Percentiles rank a stretch among this genome's conserved stretches.
Evolutionary conservation across 2,113 vertebrate genomes (phyloP).

Genomic region (Pseudolaguvia tuberculata): DNA sequence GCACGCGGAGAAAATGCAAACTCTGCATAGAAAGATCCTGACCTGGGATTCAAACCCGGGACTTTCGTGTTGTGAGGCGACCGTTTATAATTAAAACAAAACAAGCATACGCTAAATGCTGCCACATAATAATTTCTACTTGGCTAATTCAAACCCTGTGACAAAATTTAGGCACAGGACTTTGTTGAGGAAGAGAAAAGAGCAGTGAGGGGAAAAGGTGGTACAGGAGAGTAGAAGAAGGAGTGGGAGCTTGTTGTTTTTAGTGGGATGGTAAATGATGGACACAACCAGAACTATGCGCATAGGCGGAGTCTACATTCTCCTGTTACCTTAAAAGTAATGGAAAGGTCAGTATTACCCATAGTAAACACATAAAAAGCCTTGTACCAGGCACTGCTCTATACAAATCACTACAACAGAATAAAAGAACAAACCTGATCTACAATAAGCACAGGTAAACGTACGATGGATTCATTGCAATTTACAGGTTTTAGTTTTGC

Average conservation of each 20-base stretch:
- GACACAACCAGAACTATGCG: conserved; percentile 1
- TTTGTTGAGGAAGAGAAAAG: neutral
- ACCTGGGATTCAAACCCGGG: no score
- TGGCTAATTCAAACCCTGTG: neutral
- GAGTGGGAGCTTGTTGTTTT: neutral
- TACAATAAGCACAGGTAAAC: conserved; percentile 28
- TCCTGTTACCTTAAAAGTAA: conserved; percentile 39
- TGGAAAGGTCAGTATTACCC: conserved; percentile 15
- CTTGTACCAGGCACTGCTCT: neutral
- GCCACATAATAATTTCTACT: neutral
- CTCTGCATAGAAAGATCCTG: no score
- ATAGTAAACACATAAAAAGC: neutral
- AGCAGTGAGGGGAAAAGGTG: neutral
- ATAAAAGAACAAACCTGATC: conserved; percentile 15
- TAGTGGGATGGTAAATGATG: conserved; percentile 30
- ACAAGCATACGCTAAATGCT: neutral
- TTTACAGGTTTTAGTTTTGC: neutral
- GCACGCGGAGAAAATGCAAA: no score
- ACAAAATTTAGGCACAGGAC: neutral
- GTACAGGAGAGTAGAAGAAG: neutral
- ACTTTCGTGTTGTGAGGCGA: no score
- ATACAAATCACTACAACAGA: neutral
- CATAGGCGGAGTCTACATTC: conserved; percentile 44
- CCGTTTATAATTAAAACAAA: no score
- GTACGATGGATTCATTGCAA: neutral